Conservation (phyloP, 2,888 invertebrate genomes). For the Amblyjoppa fuscipennis region DNA sequence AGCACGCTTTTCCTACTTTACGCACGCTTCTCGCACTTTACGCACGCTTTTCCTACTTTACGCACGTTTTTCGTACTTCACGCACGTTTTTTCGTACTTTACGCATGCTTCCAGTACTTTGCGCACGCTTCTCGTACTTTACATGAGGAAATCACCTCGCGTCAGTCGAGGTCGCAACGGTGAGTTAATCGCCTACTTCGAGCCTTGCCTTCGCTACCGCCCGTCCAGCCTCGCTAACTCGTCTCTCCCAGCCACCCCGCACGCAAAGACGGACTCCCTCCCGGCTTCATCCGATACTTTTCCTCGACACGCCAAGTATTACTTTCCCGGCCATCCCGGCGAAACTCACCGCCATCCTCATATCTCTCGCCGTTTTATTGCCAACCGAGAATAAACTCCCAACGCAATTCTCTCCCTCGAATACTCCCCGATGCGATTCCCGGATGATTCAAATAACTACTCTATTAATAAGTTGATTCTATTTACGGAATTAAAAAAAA, state of each 20-base stretch:
- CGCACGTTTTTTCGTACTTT: too few relatives aligned
- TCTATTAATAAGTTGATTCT: too few relatives aligned
- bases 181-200: constrained; percentile 72
- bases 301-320: constrained; percentile 61
- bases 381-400: background rate
- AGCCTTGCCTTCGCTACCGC: constrained; percentile 72
- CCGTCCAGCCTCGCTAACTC: constrained; percentile 43
- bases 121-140: too few relatives aligned
- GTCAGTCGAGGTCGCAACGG: constrained; percentile 71
- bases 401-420: too few relatives aligned
- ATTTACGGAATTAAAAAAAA: background rate
- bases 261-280: constrained; percentile 67
- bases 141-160: constrained; percentile 66
- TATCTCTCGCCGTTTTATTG: background rate
- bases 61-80: too few relatives aligned
- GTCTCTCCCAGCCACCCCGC: constrained; percentile 56
- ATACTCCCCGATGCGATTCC: too few relatives aligned
- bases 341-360: background rate
- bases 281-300: background rate
- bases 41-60: too few relatives aligned
- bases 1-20: too few relatives aligned
- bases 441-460: too few relatives aligned
- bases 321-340: constrained; percentile 18
- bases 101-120: too few relatives aligned
- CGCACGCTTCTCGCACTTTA: too few relatives aligned